Evolutionary conservation across 2,888 invertebrate genomes (phyloP).

Genomic region (Ormia ochracea): DNA sequence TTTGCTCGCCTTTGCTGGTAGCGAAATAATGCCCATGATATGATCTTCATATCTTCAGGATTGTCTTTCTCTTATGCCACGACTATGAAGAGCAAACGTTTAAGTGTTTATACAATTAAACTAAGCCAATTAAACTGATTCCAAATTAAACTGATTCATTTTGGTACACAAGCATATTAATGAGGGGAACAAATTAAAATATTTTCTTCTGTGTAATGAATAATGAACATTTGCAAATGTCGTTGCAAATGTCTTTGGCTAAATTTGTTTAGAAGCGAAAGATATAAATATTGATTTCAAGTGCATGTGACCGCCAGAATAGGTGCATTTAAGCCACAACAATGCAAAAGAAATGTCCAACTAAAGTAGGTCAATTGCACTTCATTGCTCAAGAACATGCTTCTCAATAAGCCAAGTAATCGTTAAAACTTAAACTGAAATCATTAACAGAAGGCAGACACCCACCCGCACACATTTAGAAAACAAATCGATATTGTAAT

Average conservation of each 20-base stretch:
- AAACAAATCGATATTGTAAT: conserved; percentile 18
- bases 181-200: no score
- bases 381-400: conserved; percentile 50
- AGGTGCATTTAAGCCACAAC: conserved; percentile 12
- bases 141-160: no score
- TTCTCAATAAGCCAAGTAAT: background rate
- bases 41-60: no score
- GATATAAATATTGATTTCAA: conserved; percentile 56
- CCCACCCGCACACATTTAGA: background rate
- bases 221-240: conserved; percentile 37
- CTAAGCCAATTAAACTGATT: no score
- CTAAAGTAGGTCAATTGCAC: conserved; percentile 56
- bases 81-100: no score
- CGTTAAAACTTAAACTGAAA: conserved; percentile 18
- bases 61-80: no score
- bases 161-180: no score
- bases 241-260: conserved; percentile 28
- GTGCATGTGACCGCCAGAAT: conserved; percentile 42
- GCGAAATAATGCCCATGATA: no score
- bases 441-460: conserved; percentile 9
- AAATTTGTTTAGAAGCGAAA: background rate
- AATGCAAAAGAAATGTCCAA: background rate
- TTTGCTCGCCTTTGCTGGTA: no score
- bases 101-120: no score
- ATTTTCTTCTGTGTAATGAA: no score